A percentile compares a stretch with the other conserved stretches of the same genome.
Evolutionary conservation across 92 coral and sea anemone species (phyloP).

Genomic region (Meandrina meandrites): DNA sequence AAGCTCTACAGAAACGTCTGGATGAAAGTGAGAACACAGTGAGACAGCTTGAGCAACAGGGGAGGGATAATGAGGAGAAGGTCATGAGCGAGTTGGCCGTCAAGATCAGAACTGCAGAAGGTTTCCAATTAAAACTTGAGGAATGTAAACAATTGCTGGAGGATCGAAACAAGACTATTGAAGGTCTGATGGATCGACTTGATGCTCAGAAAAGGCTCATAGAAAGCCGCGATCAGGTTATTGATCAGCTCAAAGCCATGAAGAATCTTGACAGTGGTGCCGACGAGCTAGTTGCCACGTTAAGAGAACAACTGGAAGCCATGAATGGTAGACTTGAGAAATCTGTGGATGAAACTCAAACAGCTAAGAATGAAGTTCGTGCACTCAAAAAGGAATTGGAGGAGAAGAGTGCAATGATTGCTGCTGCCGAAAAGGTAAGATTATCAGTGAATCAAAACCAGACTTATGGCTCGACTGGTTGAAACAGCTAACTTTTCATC

Average conservation of each 20-base stretch:
- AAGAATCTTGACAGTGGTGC: slow-evolving; percentile 93
- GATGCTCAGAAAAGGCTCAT: slow-evolving; percentile 91
- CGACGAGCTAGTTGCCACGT: slow-evolving; percentile 79
- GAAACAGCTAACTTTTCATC: too few species aligned
- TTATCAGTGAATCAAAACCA: not conserved
- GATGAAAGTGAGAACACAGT: slow-evolving; percentile 69
- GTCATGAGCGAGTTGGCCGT: slow-evolving; percentile 91
- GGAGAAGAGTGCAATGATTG: slow-evolving; percentile 74
- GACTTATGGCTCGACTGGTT: too few species aligned
- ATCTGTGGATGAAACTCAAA: slow-evolving; percentile 88
- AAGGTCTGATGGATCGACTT: slow-evolving; percentile 88
- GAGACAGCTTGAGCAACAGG: slow-evolving; percentile 82
- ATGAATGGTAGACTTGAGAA: slow-evolving; percentile 81
- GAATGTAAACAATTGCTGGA: slow-evolving; percentile 80
- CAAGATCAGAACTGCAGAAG: slow-evolving; percentile 76
- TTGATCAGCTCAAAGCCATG: slow-evolving; percentile 85
- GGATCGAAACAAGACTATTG: slow-evolving; percentile 83
- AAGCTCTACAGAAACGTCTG: slow-evolving; percentile 64
- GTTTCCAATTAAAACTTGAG: slow-evolving; percentile 74
- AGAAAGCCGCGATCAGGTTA: slow-evolving; percentile 90
- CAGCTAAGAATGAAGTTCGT: slow-evolving; percentile 66
- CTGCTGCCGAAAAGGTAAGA: slow-evolving; percentile 79
- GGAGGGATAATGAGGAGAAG: slow-evolving; percentile 94
- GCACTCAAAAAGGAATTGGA: slow-evolving; percentile 75
- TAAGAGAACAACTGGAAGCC: slow-evolving; percentile 80